A percentile compares a stretch with the other conserved stretches of the same genome.
Conservation (phyloP, 2,888 invertebrate species). For the Stenichneumon culpator region DNA sequence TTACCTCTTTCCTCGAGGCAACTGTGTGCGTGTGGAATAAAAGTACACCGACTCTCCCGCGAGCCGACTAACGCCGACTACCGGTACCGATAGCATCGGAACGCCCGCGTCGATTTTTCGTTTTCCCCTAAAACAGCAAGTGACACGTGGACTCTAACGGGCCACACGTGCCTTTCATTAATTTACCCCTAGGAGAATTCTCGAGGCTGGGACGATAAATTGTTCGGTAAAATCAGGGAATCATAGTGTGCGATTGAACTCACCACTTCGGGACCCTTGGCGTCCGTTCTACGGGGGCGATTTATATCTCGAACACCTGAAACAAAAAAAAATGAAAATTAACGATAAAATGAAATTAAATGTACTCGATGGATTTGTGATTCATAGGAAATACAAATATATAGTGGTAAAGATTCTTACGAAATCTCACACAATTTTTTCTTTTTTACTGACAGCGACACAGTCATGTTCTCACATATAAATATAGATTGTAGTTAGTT, state of each 20-base stretch:
- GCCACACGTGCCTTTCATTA: constrained; percentile 12
- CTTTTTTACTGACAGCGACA: too few species aligned
- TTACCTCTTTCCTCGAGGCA: constrained; percentile 5
- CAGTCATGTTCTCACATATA: too few species aligned
- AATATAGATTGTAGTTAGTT: too few species aligned
- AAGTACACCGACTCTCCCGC: background rate
- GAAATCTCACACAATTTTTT: too few species aligned
- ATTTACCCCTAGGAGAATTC: background rate
- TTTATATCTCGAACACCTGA: background rate
- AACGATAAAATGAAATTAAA: too few species aligned
- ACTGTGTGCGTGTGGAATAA: background rate
- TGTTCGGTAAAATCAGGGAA: background rate
- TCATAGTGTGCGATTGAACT: background rate
- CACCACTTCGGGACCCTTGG: background rate
- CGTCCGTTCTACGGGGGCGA: background rate
- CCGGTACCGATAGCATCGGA: constrained; percentile 57
- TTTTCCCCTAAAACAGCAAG: constrained; percentile 24
- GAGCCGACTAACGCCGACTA: constrained; percentile 48
- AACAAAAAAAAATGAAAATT: background rate
- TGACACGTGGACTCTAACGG: constrained; percentile 16
- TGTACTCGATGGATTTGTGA: background rate
- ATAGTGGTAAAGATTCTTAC: too few species aligned
- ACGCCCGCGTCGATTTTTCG: constrained; percentile 58
- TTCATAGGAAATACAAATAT: background rate
- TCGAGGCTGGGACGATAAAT: background rate